These are phyloP conservation scores for Scrobipalpa costella DNA, from an alignment of 2,888 invertebrate species.

Conservation along the genomic window DNA sequence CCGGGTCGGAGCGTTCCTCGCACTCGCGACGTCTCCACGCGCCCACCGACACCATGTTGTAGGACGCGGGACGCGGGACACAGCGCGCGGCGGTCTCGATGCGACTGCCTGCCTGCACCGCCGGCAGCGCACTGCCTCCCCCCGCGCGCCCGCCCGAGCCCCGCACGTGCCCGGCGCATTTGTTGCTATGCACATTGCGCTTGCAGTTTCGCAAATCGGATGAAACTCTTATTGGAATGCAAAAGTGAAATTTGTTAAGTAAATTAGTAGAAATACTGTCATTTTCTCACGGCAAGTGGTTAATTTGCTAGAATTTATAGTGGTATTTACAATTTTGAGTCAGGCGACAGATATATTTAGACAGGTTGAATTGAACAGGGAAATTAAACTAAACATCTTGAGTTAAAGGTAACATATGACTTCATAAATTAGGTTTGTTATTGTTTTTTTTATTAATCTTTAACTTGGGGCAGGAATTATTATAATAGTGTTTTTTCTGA, in stretches of 20 bases:
- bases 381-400: too few species aligned
- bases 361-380: too few species aligned
- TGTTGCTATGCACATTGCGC: conserved; percentile 65
- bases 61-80: conserved; percentile 69
- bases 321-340: too few species aligned
- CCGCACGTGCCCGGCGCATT: conserved; percentile 59
- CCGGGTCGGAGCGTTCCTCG: conserved; percentile 74
- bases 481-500: too few species aligned
- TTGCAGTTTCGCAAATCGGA: conserved; percentile 35
- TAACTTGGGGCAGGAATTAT: too few species aligned
- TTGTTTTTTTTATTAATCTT: too few species aligned
- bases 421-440: too few species aligned
- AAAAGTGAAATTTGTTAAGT: neutral
- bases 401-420: too few species aligned
- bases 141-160: conserved; percentile 51
- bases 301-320: neutral
- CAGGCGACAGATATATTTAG: too few species aligned
- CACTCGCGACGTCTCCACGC: conserved; percentile 76
- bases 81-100: conserved; percentile 63
- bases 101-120: conserved; percentile 63
- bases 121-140: conserved; percentile 48
- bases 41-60: conserved; percentile 72
- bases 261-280: neutral
- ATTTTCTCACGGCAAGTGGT: neutral
- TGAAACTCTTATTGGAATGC: conserved; percentile 9